Percentiles rank a stretch among this genome's conserved stretches.
phyloP scores from a whole-genome alignment of 2,888 invertebrate species.

The Deroplatys truncata region DNA sequence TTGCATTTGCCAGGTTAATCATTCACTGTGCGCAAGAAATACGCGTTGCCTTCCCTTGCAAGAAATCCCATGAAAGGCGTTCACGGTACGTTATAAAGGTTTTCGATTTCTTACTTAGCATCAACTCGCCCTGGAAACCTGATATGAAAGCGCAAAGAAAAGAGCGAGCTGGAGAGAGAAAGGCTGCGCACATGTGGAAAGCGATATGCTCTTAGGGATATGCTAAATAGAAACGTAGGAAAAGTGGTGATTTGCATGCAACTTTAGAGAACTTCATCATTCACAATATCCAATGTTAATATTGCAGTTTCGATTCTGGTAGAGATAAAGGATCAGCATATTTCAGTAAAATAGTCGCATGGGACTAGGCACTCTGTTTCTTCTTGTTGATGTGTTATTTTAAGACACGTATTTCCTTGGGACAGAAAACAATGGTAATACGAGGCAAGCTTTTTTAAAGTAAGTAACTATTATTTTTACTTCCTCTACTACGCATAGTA shows the following conservation, averaged over 20 bases:
- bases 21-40: background rate
- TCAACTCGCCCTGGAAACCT: background rate
- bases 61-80: background rate
- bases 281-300: no score
- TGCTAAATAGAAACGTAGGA: background rate
- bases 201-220: background rate
- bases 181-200: background rate
- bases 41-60: background rate
- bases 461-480: no score
- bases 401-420: no score
- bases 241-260: background rate
- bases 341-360: no score
- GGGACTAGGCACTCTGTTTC: no score
- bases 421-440: no score
- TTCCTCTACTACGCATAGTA: no score
- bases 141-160: background rate
- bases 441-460: no score
- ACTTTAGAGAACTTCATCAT: background rate
- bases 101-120: background rate
- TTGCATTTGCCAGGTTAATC: background rate
- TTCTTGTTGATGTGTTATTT: no score
- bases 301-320: no score
- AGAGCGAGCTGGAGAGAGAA: background rate
- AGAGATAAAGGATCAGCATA: no score
- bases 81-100: background rate